Conservation (phyloP, 2,113 vertebrate genomes). For the Chloropsis cyanopogon region DNA sequence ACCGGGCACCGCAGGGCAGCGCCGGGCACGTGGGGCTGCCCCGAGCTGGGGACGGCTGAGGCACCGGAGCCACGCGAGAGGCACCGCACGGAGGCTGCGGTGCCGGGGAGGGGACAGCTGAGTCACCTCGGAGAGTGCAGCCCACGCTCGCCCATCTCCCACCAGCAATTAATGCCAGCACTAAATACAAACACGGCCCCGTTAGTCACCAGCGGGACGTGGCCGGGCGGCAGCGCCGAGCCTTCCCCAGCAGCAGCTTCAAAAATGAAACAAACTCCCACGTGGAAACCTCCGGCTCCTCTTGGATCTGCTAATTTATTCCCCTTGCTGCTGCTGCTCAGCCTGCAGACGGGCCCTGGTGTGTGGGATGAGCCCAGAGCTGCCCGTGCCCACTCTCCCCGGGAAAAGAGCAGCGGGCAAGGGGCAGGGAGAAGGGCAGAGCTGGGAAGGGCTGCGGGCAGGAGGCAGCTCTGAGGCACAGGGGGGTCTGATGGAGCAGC, state of each 20-base stretch:
- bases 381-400: not conserved
- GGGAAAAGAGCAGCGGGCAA: not conserved
- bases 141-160: not conserved
- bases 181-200: not conserved
- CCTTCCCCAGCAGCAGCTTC: not conserved
- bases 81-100: not conserved
- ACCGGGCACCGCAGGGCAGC: not conserved
- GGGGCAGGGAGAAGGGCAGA: not conserved
- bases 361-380: not conserved
- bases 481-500: not conserved
- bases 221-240: not conserved
- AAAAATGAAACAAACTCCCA: constrained; percentile 26
- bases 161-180: not conserved
- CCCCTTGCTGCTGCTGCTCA: constrained; percentile 10
- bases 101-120: not conserved
- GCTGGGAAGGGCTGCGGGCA: not conserved
- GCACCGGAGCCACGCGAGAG: not conserved
- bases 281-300: constrained; percentile 23
- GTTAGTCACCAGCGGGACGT: not conserved
- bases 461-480: not conserved
- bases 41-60: not conserved
- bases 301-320: constrained; percentile 44
- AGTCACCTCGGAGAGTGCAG: not conserved
- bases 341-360: not conserved
- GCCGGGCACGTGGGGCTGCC: not conserved